Evolutionary conservation across 2,113 vertebrate species (phyloP).

Genomic region (Cryptomyrus ogoouensis): DNA sequence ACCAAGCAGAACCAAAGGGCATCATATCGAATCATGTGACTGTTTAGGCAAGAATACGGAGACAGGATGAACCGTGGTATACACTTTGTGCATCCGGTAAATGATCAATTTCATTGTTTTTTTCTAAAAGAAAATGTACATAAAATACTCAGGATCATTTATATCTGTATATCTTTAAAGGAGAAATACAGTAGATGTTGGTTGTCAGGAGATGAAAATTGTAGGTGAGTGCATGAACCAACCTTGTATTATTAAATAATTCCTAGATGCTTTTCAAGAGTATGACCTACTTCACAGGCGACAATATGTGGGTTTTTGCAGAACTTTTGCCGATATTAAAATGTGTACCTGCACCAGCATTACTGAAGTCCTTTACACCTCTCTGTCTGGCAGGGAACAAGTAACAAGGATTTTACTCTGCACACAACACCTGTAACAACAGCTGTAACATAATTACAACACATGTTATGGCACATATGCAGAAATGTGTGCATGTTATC

Average conservation of each 20-base stretch:
- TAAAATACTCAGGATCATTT: background rate
- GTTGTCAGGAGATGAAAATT: background rate
- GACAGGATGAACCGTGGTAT: background rate
- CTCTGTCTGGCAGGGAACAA: background rate
- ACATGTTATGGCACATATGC: slow-evolving; percentile 20
- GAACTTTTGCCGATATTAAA: background rate
- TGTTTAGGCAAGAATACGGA: background rate
- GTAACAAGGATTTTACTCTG: slow-evolving; percentile 7
- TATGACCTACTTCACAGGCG: background rate
- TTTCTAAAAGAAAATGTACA: background rate
- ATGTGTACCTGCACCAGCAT: background rate
- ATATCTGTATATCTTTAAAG: background rate
- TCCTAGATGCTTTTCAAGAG: background rate
- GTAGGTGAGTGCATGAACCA: background rate
- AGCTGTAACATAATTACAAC: slow-evolving; percentile 21
- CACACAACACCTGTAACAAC: slow-evolving; percentile 13
- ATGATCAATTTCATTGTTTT: background rate
- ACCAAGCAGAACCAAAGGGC: background rate
- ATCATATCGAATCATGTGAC: background rate
- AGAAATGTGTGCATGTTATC: slow-evolving; percentile 18
- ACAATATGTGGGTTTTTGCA: background rate
- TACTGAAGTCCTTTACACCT: background rate
- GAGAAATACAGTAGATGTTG: background rate
- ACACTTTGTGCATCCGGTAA: background rate
- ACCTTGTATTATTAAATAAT: background rate